Conservation (phyloP, 2,113 vertebrate species). For the Chaetodon trifascialis region DNA sequence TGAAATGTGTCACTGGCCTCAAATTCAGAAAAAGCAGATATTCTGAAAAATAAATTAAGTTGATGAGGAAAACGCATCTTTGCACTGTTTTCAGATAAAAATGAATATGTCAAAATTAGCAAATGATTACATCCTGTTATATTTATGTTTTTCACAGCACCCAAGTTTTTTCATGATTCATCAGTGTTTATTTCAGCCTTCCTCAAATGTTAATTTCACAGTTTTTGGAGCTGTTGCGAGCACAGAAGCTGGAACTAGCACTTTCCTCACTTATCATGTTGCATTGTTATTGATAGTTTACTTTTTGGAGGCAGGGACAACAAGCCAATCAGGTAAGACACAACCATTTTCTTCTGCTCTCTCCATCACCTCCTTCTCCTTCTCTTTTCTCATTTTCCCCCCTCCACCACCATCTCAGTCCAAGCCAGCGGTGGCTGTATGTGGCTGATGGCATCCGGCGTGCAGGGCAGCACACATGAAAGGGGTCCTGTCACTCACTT, state of each 20-base stretch:
- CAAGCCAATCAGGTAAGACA: constrained; percentile 13
- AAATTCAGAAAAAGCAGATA: too few relatives aligned
- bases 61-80: too few relatives aligned
- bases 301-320: constrained; percentile 8
- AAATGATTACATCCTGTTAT: too few relatives aligned
- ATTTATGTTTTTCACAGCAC: too few relatives aligned
- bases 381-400: background rate
- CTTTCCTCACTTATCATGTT: background rate
- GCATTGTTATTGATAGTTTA: constrained; percentile 9
- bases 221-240: background rate
- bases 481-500: constrained; percentile 87
- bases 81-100: too few relatives aligned
- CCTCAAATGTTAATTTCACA: background rate
- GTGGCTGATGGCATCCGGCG: constrained; percentile 82
- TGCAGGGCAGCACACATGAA: constrained; percentile 76
- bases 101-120: too few relatives aligned
- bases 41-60: too few relatives aligned
- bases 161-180: background rate
- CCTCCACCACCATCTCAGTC: constrained; percentile 38
- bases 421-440: constrained; percentile 68
- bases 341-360: background rate
- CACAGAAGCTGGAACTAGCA: background rate
- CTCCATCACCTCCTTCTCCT: background rate
- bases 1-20: too few relatives aligned
- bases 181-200: background rate